Base-by-base conservation (phyloP, 2,888 invertebrate genomes). In the Drosophila setosimentum region DNA sequence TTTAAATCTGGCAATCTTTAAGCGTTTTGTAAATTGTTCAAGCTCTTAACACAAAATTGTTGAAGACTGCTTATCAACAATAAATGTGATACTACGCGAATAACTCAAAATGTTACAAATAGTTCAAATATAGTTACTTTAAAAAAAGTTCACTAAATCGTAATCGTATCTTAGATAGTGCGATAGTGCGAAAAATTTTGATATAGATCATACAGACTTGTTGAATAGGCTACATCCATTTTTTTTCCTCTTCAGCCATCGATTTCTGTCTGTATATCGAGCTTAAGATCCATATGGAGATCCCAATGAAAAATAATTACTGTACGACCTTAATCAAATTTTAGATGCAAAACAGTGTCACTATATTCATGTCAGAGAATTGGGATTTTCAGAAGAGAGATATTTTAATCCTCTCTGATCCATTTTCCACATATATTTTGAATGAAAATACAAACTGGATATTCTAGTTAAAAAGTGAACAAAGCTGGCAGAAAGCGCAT, bases 1-100 rank as follows among this genome's bases (percentile, higher is more conserved):
- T 78, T 78, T 11, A 62, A 68, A 68, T 55, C 49, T 48, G 49
- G 51, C 54, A 74, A 73, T n/a, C n/a, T 33, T 71, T 37, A 40
- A 55, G 61, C n/a, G 55, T 53, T 78, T 63, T 73, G 54, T 64
- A 60, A 59, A 57, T 59, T 60, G 59, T 48, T 51, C 30, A 35
- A 49, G 30, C n/a, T 21, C 33, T 49, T 11, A 33, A n/a, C 37
- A 16, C 30, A 50, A 57, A 61, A 57, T 33, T 51, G 37, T 24
- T 5, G 24, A 50, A 49, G 16, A 50, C 55, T 45, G n/a, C 5
- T 4, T n/a, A 58, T 42, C 65, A 64, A 32, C 35, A 11, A 30
- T 7, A 35, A 45, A 42, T 42, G 11, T 21, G 21, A 8, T 45
- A 2, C 2, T 1, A 7, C 13, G 2, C 21, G 2, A 7, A 21